Evolutionary conservation across 2,113 vertebrate genomes (phyloP).

Genomic region (Brienomyrus longianalis): DNA sequence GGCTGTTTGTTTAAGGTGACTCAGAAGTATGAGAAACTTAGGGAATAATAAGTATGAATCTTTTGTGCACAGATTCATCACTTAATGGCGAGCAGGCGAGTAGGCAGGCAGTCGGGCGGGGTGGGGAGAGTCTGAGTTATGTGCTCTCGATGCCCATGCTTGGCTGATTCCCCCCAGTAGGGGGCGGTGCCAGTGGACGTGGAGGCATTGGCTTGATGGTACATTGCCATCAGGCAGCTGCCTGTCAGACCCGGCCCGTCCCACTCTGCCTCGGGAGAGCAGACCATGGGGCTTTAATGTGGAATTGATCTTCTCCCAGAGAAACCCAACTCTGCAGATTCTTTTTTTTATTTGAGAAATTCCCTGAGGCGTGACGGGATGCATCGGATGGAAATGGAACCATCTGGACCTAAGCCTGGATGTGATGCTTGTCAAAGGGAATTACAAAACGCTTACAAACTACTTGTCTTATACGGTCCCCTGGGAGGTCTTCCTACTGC

Average conservation of each 20-base stretch:
- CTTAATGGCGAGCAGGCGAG: background rate
- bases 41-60: background rate
- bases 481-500: background rate
- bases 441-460: slow-evolving; percentile 42
- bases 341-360: background rate
- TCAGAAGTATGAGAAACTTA: background rate
- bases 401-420: slow-evolving; percentile 30
- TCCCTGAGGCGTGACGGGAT: slow-evolving; percentile 25
- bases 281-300: slow-evolving; percentile 9
- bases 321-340: slow-evolving; percentile 6
- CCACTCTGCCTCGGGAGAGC: slow-evolving; percentile 15
- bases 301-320: slow-evolving; percentile 28
- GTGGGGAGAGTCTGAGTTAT: background rate
- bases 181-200: background rate
- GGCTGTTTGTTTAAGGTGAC: background rate
- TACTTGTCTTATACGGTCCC: slow-evolving; percentile 19
- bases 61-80: background rate
- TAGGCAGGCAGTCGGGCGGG: background rate
- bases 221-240: slow-evolving; percentile 12
- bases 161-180: background rate
- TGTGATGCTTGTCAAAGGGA: slow-evolving; percentile 27
- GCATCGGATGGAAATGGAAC: slow-evolving; percentile 54
- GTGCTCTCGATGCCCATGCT: background rate
- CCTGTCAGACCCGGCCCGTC: slow-evolving; percentile 3
- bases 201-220: background rate